Base-by-base conservation (phyloP, 2,888 invertebrate genomes). In the Agonopterix arenella region DNA sequence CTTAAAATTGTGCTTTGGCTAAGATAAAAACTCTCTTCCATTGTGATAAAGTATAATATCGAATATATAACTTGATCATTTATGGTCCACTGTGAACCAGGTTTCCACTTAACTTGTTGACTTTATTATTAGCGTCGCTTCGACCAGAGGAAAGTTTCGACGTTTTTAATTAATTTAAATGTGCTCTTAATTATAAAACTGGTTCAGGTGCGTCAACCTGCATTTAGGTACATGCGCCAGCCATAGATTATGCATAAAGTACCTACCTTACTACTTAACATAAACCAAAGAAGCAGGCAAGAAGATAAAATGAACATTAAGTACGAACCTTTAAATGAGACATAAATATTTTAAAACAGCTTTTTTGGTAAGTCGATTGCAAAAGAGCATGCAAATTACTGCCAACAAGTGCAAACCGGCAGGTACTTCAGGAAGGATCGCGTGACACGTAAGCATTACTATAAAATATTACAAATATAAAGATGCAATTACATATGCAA, bases 81-180 rank as follows among this genome's bases (percentile, higher is more conserved):
- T 28, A 28, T 28, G 28, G 5, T 5, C 5, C 28, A 28, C 28
- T 28, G 5, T 28, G 7, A 28, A 69, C 46, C 50, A 58, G 60
- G 56, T 55, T 55, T 55, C 36, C 45, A 45, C 45, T 45, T 45
- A 45, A 42, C 45, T 16, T 60, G 64, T 60, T 64, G 58, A 60
- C 62, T 66, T 70, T 71, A 74, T 40, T 40, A 68, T 70, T 70
- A 67, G 63, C 70, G 71, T 79, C 72, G 58, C 50, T 54, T 61
- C 59, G 57, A 51, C 50, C 40, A 40, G 69, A 77, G 68, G 78
- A 84, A 80, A 81, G 78, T 80, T 80, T 77, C 78, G 78, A 80
- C 72, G 75, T 78, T 79, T 84, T 83, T 81, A 85, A 85, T 85
- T 80, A 85, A 85, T 85, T 84, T 84, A 80, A 85, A 85, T 80